These are phyloP conservation scores for Drosophila fulvimacula DNA, from an alignment of 2,888 invertebrate species.

Conservation along the genomic window DNA sequence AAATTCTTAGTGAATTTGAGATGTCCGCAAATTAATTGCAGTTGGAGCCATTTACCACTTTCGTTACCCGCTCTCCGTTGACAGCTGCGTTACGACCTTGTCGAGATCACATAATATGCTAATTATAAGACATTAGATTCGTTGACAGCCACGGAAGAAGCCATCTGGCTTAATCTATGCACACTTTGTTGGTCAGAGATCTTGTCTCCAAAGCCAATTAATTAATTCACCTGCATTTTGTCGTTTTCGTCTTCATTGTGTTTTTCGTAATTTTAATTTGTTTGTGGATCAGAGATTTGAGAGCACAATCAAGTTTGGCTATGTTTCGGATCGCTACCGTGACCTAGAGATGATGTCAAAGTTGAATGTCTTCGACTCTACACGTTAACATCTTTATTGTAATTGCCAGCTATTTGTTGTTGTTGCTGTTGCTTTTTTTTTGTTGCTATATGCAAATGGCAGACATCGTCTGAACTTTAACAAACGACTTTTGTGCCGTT, in stretches of 20 bases:
- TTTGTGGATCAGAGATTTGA: constrained; percentile 35
- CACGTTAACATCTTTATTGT: constrained; percentile 59
- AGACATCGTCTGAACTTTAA: constrained; percentile 67
- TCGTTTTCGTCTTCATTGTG: background rate
- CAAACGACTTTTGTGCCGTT: constrained; percentile 39
- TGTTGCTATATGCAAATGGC: constrained; percentile 38
- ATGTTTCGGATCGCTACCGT: constrained; percentile 42
- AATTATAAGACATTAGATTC: constrained; percentile 49
- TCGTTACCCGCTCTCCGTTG: constrained; percentile 57
- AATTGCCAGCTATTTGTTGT: constrained; percentile 46
- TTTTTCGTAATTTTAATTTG: constrained; percentile 40
- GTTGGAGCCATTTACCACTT: constrained; percentile 63
- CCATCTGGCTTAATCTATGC: constrained; percentile 39
- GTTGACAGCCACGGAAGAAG: constrained; percentile 46
- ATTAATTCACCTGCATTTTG: constrained; percentile 53
- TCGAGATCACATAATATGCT: constrained; percentile 44
- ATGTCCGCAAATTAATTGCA: constrained; percentile 65
- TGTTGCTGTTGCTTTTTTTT: constrained; percentile 9
- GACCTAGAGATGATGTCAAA: constrained; percentile 78
- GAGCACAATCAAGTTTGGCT: constrained; percentile 10
- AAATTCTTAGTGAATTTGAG: constrained; percentile 37
- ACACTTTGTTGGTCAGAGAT: constrained; percentile 11
- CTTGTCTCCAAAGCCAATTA: constrained; percentile 44
- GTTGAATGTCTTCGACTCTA: constrained; percentile 73
- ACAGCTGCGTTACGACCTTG: constrained; percentile 63